These are phyloP conservation scores for Oeneis ivallda DNA, from an alignment of 2,888 invertebrate species.

Conservation along the genomic window DNA sequence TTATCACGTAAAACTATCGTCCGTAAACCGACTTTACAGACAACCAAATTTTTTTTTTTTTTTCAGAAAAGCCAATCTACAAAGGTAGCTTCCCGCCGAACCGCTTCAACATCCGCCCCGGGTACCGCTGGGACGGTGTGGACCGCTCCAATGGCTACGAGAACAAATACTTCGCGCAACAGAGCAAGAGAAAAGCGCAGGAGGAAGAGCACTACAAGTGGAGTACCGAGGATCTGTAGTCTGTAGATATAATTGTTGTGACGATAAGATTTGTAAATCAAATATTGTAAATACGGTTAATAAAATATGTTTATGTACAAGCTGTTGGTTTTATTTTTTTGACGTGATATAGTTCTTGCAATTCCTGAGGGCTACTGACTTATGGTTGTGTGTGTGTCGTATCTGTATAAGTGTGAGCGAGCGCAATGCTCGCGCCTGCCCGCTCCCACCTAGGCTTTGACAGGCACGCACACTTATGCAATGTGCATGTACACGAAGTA, in stretches of 20 bases:
- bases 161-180: slow-evolving; percentile 90
- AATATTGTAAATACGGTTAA: not conserved
- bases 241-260: no score
- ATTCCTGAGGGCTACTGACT: no score
- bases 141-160: slow-evolving; percentile 98
- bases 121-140: slow-evolving; percentile 99
- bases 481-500: no score
- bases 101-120: slow-evolving; percentile 94
- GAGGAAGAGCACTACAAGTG: slow-evolving; percentile 96
- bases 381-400: no score
- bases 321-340: not conserved
- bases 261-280: not conserved
- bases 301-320: not conserved
- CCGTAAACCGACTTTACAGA: no score
- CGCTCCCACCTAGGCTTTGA: no score
- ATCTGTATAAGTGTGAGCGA: no score
- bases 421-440: no score
- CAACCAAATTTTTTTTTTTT: slow-evolving; percentile 4
- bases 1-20: no score
- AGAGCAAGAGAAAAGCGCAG: slow-evolving; percentile 87
- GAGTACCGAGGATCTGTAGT: slow-evolving; percentile 96
- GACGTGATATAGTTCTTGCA: no score
- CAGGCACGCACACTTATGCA: no score
- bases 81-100: slow-evolving; percentile 94
- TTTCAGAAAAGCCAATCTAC: slow-evolving; percentile 86